These are phyloP conservation scores for Thelaira solivaga DNA, from an alignment of 2,888 invertebrate genomes.

Conservation along the genomic window DNA sequence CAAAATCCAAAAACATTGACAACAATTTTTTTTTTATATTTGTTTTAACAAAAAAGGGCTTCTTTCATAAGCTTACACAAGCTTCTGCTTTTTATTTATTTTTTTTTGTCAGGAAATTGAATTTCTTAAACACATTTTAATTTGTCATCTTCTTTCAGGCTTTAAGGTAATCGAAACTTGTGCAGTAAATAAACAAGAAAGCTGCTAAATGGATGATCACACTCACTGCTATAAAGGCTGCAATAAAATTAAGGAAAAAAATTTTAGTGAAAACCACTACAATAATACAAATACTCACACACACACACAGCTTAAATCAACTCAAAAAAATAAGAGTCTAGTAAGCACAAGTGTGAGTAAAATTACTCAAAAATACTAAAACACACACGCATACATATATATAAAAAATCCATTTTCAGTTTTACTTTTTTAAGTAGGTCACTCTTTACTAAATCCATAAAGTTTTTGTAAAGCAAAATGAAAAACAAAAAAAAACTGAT, in stretches of 20 bases:
- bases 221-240: neutral
- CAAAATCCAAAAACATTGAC: conserved; percentile 46
- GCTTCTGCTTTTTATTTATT: neutral
- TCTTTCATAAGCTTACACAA: neutral
- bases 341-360: conserved; percentile 10
- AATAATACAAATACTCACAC: neutral
- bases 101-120: conserved; percentile 38
- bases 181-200: conserved; percentile 5
- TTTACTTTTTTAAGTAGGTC: conserved; percentile 50
- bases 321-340: conserved; percentile 35
- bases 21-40: too few relatives aligned
- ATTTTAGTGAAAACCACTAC: neutral
- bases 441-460: conserved; percentile 56
- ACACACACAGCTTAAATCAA: too few relatives aligned
- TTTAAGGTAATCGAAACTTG: conserved; percentile 48
- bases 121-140: conserved; percentile 59
- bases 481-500: conserved; percentile 28
- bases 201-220: conserved; percentile 46
- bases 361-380: conserved; percentile 29
- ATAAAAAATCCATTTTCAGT: conserved; percentile 12
- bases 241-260: neutral
- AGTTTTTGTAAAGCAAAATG: conserved; percentile 20
- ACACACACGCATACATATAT: neutral
- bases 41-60: conserved; percentile 11
- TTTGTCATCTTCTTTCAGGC: conserved; percentile 53